These are phyloP conservation scores for Cerceris rybyensis DNA, from an alignment of 2,888 invertebrate genomes.

Conservation along the genomic window DNA sequence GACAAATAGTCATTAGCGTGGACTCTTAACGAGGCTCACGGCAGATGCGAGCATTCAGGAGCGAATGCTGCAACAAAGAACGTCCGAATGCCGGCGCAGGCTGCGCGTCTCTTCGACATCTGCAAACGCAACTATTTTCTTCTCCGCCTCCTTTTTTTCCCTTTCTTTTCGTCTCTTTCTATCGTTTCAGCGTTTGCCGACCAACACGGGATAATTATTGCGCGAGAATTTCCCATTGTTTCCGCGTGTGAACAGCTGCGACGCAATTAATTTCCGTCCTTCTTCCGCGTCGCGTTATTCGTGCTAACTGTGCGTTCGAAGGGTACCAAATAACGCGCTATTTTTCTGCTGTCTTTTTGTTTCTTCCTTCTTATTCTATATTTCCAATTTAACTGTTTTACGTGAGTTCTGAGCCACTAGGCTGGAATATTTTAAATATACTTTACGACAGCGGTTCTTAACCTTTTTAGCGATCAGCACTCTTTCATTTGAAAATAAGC, in stretches of 20 bases:
- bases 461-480: no score
- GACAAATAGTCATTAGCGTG: conserved; percentile 40
- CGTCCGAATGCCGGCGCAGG: conserved; percentile 10
- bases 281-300: no score
- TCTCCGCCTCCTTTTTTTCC: background rate
- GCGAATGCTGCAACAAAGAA: conserved; percentile 28
- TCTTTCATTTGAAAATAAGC: no score
- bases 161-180: background rate
- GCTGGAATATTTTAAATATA: no score
- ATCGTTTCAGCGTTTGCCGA: background rate
- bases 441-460: no score
- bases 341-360: no score
- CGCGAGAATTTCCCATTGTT: background rate
- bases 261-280: background rate
- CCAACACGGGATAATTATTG: background rate
- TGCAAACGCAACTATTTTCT: conserved; percentile 19
- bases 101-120: conserved; percentile 26
- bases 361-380: no score
- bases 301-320: no score
- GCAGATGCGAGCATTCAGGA: conserved; percentile 36
- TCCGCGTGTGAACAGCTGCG: background rate
- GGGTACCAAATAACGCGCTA: no score
- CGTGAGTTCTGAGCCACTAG: no score
- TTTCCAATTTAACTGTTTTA: no score
- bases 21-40: conserved; percentile 38